phyloP scores from a whole-genome alignment of 35 echinoderm and acorn worm species.

The Ophiothrix spiculata region DNA sequence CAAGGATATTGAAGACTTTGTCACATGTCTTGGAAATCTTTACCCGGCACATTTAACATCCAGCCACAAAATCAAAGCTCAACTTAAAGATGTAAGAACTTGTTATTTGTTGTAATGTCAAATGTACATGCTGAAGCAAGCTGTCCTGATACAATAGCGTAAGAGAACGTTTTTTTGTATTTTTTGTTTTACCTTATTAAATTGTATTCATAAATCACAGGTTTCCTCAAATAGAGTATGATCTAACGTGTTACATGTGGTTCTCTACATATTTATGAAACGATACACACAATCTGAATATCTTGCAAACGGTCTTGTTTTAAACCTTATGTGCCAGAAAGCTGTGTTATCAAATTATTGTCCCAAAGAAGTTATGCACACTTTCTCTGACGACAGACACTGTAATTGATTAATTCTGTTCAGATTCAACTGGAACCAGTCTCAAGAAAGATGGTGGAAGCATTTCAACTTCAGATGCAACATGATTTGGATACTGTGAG shows the following conservation, averaged over 20 bases:
- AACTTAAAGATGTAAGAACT: neutral
- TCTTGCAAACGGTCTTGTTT: neutral
- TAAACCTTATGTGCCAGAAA: too few relatives aligned
- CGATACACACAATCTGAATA: neutral
- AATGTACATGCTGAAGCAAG: too few relatives aligned
- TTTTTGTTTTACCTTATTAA: too few relatives aligned
- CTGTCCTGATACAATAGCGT: too few relatives aligned
- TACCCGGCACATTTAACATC: neutral
- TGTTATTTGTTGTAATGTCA: neutral
- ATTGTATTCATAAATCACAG: too few relatives aligned
- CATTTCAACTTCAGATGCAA: neutral
- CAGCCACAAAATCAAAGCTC: neutral
- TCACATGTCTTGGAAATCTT: neutral
- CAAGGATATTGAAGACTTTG: neutral
- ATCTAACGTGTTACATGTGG: neutral
- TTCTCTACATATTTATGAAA: neutral
- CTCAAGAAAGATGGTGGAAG: neutral
- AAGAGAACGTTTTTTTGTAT: too few relatives aligned
- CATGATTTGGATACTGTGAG: neutral
- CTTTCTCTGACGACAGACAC: neutral
- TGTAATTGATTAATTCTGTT: neutral
- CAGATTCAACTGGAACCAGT: neutral
- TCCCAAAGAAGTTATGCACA: neutral
- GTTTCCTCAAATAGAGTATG: neutral
- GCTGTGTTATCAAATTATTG: neutral